Conservation (phyloP, 2,888 invertebrate genomes). For the Apeira syringaria region DNA sequence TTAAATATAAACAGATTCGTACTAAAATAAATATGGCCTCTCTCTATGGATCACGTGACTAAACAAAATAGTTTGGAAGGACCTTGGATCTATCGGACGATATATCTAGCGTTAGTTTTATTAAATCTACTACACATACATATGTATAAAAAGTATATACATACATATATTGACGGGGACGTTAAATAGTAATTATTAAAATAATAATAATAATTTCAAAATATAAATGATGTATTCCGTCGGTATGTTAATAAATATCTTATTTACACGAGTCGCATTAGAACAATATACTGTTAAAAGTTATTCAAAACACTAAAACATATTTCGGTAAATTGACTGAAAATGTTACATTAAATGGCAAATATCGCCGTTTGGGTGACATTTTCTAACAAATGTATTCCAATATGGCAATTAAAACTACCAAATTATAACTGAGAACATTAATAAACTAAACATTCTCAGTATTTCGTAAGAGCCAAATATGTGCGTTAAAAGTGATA, state of each 20-base stretch:
- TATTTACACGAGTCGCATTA: conserved; percentile 69
- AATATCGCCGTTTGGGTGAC: conserved; percentile 17
- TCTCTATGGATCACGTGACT: conserved; percentile 42
- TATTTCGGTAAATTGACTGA: conserved; percentile 65
- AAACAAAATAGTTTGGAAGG: conserved; percentile 27
- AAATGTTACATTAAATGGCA: conserved; percentile 59
- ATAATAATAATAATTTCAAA: conserved; percentile 44
- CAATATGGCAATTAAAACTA: too few species aligned
- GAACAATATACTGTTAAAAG: conserved; percentile 61
- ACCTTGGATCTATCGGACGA: conserved; percentile 35
- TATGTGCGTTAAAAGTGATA: conserved; percentile 50
- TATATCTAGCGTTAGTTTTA: conserved; percentile 34
- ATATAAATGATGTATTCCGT: conserved; percentile 31
- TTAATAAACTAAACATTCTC: too few species aligned
- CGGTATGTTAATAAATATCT: conserved; percentile 75
- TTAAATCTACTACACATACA: conserved; percentile 38
- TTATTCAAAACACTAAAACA: conserved; percentile 45
- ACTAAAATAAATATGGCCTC: conserved; percentile 15
- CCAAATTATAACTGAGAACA: too few species aligned
- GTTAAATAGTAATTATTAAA: conserved; percentile 70
- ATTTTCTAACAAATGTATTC: conserved; percentile 9
- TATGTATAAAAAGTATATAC: conserved; percentile 59
- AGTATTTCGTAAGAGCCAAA: conserved; percentile 36
- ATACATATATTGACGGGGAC: conserved; percentile 65
- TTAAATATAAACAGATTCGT: background rate